Conservation (phyloP, 2,888 invertebrate genomes). For the Drosophila basisetae region DNA sequence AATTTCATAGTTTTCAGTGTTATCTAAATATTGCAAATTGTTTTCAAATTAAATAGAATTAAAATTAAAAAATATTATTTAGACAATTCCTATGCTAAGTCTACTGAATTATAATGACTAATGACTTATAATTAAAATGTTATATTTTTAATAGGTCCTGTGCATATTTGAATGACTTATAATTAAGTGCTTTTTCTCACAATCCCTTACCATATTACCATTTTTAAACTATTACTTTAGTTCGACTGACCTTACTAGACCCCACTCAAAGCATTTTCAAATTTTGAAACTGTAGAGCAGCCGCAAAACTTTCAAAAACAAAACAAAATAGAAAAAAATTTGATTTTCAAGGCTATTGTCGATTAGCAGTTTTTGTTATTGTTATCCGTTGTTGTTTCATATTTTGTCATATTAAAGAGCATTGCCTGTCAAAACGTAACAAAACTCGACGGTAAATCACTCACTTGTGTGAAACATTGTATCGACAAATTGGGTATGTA, state of each 20-base stretch:
- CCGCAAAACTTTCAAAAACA: constrained; percentile 44
- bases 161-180: not conserved
- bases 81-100: too few species aligned
- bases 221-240: not conserved
- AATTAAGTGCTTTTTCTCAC: constrained; percentile 14
- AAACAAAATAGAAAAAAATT: constrained; percentile 5
- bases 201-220: not conserved
- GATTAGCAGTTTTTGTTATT: constrained; percentile 64
- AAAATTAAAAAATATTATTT: not conserved
- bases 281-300: constrained; percentile 23
- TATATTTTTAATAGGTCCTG: not conserved
- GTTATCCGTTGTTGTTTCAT: constrained; percentile 33
- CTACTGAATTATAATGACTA: not conserved
- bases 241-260: constrained; percentile 21
- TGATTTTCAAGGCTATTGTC: constrained; percentile 61
- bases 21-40: not conserved
- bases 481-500: constrained; percentile 35
- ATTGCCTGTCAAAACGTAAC: constrained; percentile 61
- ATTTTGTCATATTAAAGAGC: constrained; percentile 67
- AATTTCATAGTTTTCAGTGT: not conserved
- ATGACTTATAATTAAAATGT: not conserved
- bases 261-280: constrained; percentile 25
- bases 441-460: constrained; percentile 23
- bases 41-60: not conserved
- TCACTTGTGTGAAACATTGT: constrained; percentile 6